phyloP scores from a whole-genome alignment of 1,140 invertebrate genomes.

The Dendrolimus kikuchii region DNA sequence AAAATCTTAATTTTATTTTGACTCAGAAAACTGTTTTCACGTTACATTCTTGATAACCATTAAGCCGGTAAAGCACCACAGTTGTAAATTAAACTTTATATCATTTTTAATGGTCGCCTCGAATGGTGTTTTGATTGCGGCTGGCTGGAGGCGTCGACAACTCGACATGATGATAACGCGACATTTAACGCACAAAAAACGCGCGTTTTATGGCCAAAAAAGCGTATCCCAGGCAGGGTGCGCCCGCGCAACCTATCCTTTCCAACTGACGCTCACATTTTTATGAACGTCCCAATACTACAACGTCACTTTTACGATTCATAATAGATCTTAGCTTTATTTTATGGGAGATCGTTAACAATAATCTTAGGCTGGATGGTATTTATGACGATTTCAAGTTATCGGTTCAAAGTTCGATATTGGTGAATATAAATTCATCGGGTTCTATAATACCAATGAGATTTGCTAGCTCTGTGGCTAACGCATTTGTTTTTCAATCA shows the following conservation, averaged over 20 bases:
- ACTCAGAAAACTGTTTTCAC: slow-evolving; percentile 59
- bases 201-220: slow-evolving; percentile 57
- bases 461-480: no score
- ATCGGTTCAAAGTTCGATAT: no score
- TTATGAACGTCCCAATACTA: slow-evolving; percentile 57
- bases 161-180: slow-evolving; percentile 64
- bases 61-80: slow-evolving; percentile 51
- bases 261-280: slow-evolving; percentile 24
- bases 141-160: slow-evolving; percentile 68
- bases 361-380: slow-evolving; percentile 5
- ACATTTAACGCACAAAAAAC: slow-evolving; percentile 64
- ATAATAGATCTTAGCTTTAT: slow-evolving; percentile 42
- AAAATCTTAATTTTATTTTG: slow-evolving; percentile 41
- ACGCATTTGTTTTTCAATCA: no score
- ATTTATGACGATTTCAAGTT: no score
- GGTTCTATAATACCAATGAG: no score
- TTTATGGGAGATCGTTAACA: slow-evolving; percentile 44
- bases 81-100: slow-evolving; percentile 71
- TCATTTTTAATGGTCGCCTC: slow-evolving; percentile 66
- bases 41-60: slow-evolving; percentile 63
- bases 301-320: slow-evolving; percentile 55
- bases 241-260: slow-evolving; percentile 5
- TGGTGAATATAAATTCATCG: no score
- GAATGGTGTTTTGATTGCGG: slow-evolving; percentile 70
- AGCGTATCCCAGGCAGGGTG: slow-evolving; percentile 30